A percentile compares a stretch with the other conserved stretches of the same genome.
phyloP scores from a whole-genome alignment of 1,140 invertebrate genomes.

The Stenopsyche tienmushanensis region DNA sequence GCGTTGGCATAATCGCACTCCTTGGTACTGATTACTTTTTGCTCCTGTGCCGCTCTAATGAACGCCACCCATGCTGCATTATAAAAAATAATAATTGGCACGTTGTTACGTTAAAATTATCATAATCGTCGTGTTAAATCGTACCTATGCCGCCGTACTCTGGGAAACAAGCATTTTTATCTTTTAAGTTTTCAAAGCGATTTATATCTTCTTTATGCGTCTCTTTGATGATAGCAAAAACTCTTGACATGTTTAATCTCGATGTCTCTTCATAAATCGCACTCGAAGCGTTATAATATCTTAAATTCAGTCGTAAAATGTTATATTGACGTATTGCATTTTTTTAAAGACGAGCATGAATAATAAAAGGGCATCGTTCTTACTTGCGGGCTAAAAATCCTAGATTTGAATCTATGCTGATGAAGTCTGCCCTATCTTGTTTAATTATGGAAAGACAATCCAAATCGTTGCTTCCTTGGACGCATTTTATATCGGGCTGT shows the following conservation, averaged over 20 bases:
- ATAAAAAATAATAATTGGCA: constrained; percentile 24
- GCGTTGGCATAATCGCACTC: constrained; percentile 60
- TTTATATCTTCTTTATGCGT: constrained; percentile 50
- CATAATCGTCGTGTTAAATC: constrained; percentile 11
- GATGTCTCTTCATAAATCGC: constrained; percentile 58
- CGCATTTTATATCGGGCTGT: constrained; percentile 59
- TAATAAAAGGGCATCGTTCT: constrained; percentile 27
- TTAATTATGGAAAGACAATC: constrained; percentile 65
- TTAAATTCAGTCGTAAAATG: constrained; percentile 42
- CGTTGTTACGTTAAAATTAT: neutral
- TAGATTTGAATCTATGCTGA: constrained; percentile 67
- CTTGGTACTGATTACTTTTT: constrained; percentile 47
- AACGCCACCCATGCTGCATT: constrained; percentile 64
- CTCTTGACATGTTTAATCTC: constrained; percentile 49
- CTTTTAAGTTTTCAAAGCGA: constrained; percentile 58
- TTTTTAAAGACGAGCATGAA: constrained; percentile 1
- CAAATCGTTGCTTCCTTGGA: constrained; percentile 48
- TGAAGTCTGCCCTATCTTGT: constrained; percentile 63
- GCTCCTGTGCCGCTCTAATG: constrained; percentile 53
- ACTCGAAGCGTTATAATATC: constrained; percentile 57
- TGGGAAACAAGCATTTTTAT: constrained; percentile 65
- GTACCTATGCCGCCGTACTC: constrained; percentile 63
- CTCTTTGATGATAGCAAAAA: constrained; percentile 62
- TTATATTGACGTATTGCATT: neutral
- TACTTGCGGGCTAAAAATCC: constrained; percentile 70